A percentile compares a stretch with the other conserved stretches of the same genome.
These are phyloP conservation scores for Sarcophaga subvicina DNA, from an alignment of 2,888 invertebrate species.

Conservation along the genomic window DNA sequence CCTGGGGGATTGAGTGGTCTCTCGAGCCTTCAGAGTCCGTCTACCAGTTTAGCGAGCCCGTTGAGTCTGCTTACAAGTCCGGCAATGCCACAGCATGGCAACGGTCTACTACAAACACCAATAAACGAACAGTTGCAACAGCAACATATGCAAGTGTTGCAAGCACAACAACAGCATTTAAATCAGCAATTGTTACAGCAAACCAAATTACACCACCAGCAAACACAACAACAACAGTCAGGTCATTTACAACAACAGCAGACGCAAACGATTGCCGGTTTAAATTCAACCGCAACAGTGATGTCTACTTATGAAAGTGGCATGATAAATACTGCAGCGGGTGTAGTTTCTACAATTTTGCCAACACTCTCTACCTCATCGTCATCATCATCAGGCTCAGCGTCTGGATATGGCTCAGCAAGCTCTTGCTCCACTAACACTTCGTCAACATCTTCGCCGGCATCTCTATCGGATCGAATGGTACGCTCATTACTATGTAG, in stretches of 20 bases:
- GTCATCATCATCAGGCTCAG: constrained; percentile 52
- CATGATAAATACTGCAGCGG: constrained; percentile 32
- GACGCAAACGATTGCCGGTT: constrained; percentile 23
- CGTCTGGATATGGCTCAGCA: constrained; percentile 47
- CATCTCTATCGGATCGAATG: constrained; percentile 73
- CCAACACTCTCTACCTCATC: constrained; percentile 60
- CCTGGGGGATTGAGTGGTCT: constrained; percentile 86
- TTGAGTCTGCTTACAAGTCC: constrained; percentile 88
- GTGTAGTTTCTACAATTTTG: constrained; percentile 55
- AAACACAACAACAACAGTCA: constrained; percentile 44
- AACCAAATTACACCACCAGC: constrained; percentile 59
- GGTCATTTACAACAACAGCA: constrained; percentile 44
- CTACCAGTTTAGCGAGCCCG: constrained; percentile 90
- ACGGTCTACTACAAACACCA: constrained; percentile 35
- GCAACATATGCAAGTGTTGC: constrained; percentile 68
- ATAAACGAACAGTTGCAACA: constrained; percentile 60
- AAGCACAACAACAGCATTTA: constrained; percentile 68
- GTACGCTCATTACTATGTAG: constrained; percentile 71
- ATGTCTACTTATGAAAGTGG: constrained; percentile 55
- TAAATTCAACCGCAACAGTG: constrained; percentile 42
- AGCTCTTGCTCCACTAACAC: constrained; percentile 74
- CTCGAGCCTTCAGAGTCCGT: constrained; percentile 86
- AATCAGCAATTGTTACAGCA: constrained; percentile 68
- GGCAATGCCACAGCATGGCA: constrained; percentile 79
- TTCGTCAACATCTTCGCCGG: constrained; percentile 75